Conservation (phyloP, 2,888 invertebrate species). For the Chaetoderma sp. region DNA sequence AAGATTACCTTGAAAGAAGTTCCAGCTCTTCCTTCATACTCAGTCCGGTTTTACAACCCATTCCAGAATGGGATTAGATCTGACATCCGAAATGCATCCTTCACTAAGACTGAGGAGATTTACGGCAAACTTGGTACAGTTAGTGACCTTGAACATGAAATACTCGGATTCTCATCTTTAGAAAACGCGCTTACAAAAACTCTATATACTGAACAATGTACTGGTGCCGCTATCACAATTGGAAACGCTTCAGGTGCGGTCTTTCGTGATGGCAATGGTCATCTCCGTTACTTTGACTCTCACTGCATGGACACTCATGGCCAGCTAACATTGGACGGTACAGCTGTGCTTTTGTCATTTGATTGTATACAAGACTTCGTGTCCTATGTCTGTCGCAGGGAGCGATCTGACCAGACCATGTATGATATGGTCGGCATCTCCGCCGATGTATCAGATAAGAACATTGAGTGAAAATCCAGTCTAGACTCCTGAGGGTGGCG, state of each 20-base stretch:
- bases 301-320: conserved; percentile 1
- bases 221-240: background rate
- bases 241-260: background rate
- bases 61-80: too few relatives aligned
- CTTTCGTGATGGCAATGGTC: background rate
- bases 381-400: background rate
- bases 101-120: background rate
- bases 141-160: background rate
- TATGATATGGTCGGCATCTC: background rate
- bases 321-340: background rate
- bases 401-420: background rate
- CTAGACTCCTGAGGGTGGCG: too few relatives aligned
- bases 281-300: conserved; percentile 2
- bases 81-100: background rate
- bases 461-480: too few relatives aligned
- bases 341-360: background rate
- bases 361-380: conserved; percentile 1
- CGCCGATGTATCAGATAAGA: background rate
- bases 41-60: too few relatives aligned
- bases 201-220: background rate
- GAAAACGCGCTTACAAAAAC: background rate
- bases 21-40: too few relatives aligned
- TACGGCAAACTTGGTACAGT: background rate
- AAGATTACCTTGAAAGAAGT: too few relatives aligned
- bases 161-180: background rate